Conservation (phyloP, 1,140 invertebrate species). For the Leptinotarsa defecta region DNA sequence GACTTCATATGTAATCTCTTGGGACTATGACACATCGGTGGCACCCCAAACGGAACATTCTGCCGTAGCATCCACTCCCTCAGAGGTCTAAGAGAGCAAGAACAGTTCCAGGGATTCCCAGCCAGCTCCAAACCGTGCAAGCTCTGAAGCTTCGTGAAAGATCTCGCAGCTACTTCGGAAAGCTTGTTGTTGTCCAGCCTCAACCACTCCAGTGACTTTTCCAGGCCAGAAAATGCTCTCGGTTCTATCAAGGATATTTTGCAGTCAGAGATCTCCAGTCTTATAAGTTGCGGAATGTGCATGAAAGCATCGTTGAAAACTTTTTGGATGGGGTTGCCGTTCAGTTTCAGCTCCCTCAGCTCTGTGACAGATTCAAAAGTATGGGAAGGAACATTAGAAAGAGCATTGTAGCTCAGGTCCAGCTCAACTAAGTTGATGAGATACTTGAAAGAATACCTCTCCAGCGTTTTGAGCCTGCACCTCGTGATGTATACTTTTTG, state of each 20-base stretch:
- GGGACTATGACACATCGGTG: conserved; percentile 71
- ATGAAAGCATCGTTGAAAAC: conserved; percentile 73
- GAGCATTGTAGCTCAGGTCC: conserved; percentile 74
- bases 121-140: conserved; percentile 76
- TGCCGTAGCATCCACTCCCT: conserved; percentile 76
- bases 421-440: conserved; percentile 78
- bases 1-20: conserved; percentile 64
- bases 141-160: conserved; percentile 68
- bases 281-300: conserved; percentile 69
- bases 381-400: conserved; percentile 71
- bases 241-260: conserved; percentile 68
- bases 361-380: conserved; percentile 72
- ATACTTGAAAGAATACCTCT: conserved; percentile 69
- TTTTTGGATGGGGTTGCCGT: conserved; percentile 72
- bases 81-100: conserved; percentile 73
- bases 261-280: conserved; percentile 74
- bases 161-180: conserved; percentile 65
- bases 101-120: conserved; percentile 82
- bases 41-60: conserved; percentile 73
- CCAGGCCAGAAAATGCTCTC: conserved; percentile 73
- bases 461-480: conserved; percentile 66
- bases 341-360: conserved; percentile 74
- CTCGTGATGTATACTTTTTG: conserved; percentile 75
- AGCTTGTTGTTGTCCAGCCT: conserved; percentile 77
- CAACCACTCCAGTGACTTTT: conserved; percentile 72